Evolutionary conservation across 1,140 invertebrate genomes (phyloP), one percentile per base, ranked within the genome.

Genomic region (Acromyrmex heyeri): DNA sequence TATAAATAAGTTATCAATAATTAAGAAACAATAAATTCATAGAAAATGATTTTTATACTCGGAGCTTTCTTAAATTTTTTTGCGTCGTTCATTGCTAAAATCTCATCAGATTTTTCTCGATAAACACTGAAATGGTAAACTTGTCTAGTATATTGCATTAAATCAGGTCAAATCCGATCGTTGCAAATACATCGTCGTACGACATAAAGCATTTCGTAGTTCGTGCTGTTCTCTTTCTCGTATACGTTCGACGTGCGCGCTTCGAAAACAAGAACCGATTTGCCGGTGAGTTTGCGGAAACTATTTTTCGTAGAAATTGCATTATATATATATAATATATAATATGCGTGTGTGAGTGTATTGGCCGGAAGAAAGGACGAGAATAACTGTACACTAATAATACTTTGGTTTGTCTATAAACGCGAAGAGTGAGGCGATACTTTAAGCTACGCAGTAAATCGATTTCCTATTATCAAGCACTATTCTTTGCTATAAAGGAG

Each of bases 381-480:
- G 16, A 14, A 59, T 57, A 88, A n/a, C 7, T 30, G 30, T 73
- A 69, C 87, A 69, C 77, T 85, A 64, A 64, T 88, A 85, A 87
- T 88, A 88, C 76, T 72, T 65, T 8, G 65, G 38, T 77, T 76
- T 61, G 79, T 53, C 44, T 48, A 55, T 55, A 69, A 61, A 86
- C 14, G 14, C 24, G 18, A 38, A 62, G 64, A 48, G 12, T 55
- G 24, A 30, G 44, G 3, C 10, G 14, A 8, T 67, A 55, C 62
- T 30, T 70, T 65, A 48, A 61, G 78, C 59, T 79, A 90, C 67
- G 86, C 86, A 53, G 73, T 83, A 88, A 90, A 91, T 91, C 89
- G 88, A 90, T 91, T 91, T 91, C 82, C 89, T 88, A 90, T 90
- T 90, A 88, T 88, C 88, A 53, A 77, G 55, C 48, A 55, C 77